Evolutionary conservation across 2,888 invertebrate genomes (phyloP), one percentile per base, ranked within the genome.

Genomic region (Dynastes tityus): DNA sequence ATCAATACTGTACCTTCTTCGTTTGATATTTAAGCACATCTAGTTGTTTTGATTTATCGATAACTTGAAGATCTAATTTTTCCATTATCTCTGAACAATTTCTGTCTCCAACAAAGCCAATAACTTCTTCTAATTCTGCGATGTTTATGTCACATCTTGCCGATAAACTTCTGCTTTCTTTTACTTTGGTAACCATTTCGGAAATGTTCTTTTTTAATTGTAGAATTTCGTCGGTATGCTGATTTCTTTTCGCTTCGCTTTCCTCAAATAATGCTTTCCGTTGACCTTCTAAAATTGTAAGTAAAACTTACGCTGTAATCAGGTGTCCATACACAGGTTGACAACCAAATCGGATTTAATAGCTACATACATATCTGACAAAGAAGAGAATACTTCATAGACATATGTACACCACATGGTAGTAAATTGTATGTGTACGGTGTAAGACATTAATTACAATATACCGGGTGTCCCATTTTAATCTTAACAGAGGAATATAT

Each of bases 251-350:
- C 4, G 93, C 92, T 85, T 95, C 95, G 87, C 94, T 94, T 86
- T 95, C 95, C 87, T 96, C 96, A 83, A 93, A 95, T 80, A 94
- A 92, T 0, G 96, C 96, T 84, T 95, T 95, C 83, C 96, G 92
- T 89, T 96, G 96, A 9, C 96, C 96, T 92, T 96, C 96, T 95
- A 85, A 61, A 11, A 61, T 22, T 6, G 6, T 27, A 61, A 27
- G 22, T n/a, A 51, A 5, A 51, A 8, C 9, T 37, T 37, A 3
- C 37, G 6, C 45, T 45, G 45, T 11, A 11, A 11, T 45, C 11
- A 11, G 22, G 45, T 45, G 9, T 40, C 9, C 8, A 6, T 9
- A 8, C 8, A 45, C 11, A 6, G 11, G 45, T 45, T 45, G 45
- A 11, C 11, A 11, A 45, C 11, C 11, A 8, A 45, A 45, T 45